A percentile compares a stretch with the other conserved stretches of the same genome.
phyloP scores from a whole-genome alignment of 2,888 invertebrate genomes.

The Leucania comma region DNA sequence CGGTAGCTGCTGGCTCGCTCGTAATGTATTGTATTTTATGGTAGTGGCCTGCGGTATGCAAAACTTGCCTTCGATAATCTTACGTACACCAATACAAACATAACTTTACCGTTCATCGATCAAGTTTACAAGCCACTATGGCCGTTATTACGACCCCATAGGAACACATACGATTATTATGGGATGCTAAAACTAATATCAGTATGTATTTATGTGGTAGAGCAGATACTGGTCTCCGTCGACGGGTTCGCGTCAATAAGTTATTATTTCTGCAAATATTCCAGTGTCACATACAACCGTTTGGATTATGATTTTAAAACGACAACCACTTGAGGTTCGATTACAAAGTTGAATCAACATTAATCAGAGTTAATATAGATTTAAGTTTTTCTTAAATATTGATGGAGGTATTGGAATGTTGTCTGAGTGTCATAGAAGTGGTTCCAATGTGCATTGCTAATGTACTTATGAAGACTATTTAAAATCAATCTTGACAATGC shows the following conservation, averaged over 20 bases:
- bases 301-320: constrained; percentile 74
- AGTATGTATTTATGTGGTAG: constrained; percentile 72
- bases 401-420: constrained; percentile 39
- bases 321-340: constrained; percentile 49
- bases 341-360: constrained; percentile 54
- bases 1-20: constrained; percentile 82
- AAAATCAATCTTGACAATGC: constrained; percentile 27
- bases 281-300: constrained; percentile 78
- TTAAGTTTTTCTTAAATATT: constrained; percentile 37
- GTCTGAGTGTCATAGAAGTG: constrained; percentile 15
- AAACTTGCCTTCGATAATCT: constrained; percentile 87
- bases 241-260: constrained; percentile 76
- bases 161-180: constrained; percentile 33
- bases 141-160: constrained; percentile 62
- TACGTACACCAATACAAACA: constrained; percentile 76
- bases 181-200: constrained; percentile 41
- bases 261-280: constrained; percentile 84
- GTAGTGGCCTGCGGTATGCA: constrained; percentile 86
- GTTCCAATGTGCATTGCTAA: constrained; percentile 13
- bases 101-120: constrained; percentile 70
- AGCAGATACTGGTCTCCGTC: constrained; percentile 76
- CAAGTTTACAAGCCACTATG: constrained; percentile 57
- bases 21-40: constrained; percentile 88
- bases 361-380: constrained; percentile 35
- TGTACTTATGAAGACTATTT: constrained; percentile 15